phyloP scores from a whole-genome alignment of 2,888 invertebrate genomes.

The Latrodectus elegans region DNA sequence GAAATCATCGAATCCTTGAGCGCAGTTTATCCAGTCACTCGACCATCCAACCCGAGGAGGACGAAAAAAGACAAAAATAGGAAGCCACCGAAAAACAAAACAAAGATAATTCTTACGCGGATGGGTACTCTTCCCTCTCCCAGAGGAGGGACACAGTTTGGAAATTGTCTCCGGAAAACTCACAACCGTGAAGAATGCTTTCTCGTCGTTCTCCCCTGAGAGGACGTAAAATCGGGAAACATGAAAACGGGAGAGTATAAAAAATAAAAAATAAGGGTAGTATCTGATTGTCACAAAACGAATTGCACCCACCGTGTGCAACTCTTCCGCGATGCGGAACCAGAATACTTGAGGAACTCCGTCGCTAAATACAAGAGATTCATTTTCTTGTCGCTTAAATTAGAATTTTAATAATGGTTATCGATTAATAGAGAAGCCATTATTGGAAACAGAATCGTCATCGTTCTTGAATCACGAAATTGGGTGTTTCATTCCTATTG shows the following conservation, averaged over 20 bases:
- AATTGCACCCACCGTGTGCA: not conserved
- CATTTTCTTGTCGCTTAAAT: conserved; percentile 26
- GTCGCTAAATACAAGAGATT: not conserved
- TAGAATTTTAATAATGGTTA: conserved; percentile 35
- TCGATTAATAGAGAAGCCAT: conserved; percentile 35
- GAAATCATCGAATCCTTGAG: too few relatives aligned
- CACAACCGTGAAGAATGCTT: conserved; percentile 42
- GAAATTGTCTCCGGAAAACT: conserved; percentile 39
- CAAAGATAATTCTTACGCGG: conserved; percentile 35
- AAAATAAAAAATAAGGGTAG: not conserved
- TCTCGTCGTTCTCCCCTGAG: conserved; percentile 15
- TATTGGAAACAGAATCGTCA: not conserved
- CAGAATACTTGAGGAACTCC: too few relatives aligned
- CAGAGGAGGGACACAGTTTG: conserved; percentile 43
- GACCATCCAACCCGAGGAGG: too few relatives aligned
- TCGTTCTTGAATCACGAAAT: too few relatives aligned
- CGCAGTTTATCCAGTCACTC: too few relatives aligned
- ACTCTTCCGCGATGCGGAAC: conserved; percentile 25
- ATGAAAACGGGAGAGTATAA: not conserved
- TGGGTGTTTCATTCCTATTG: too few relatives aligned
- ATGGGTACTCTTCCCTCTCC: conserved; percentile 6
- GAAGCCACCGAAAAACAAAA: conserved; percentile 8
- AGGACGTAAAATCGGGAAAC: conserved; percentile 1
- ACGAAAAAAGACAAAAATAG: conserved; percentile 16
- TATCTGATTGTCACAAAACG: conserved; percentile 35